phyloP scores from a whole-genome alignment of 2,888 invertebrate species.

The Torymus auratus region DNA sequence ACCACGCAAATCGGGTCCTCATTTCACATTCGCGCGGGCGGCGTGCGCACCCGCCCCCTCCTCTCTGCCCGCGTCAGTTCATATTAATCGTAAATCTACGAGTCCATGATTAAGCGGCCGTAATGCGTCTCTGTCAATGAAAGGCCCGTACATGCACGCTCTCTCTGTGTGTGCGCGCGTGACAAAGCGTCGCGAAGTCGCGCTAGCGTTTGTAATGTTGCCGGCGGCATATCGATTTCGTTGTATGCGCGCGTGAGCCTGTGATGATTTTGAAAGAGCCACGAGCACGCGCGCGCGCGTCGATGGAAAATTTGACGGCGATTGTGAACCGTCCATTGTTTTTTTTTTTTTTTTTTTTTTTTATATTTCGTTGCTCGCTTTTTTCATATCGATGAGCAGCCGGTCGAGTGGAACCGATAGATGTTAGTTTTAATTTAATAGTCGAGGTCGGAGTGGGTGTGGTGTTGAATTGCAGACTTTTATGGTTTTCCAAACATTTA shows the following conservation, averaged over 20 bases:
- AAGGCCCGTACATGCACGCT: conserved; percentile 32
- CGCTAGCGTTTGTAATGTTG: conserved; percentile 1
- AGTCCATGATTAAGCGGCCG: conserved; percentile 62
- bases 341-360: no score
- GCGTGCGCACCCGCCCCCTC: background rate
- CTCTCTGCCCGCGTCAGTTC: conserved; percentile 53
- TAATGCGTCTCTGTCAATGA: conserved; percentile 62
- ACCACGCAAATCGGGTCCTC: conserved; percentile 57
- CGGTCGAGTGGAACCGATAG: no score
- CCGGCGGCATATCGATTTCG: conserved; percentile 33
- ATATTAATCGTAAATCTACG: conserved; percentile 63
- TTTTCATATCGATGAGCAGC: no score
- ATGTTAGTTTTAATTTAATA: no score
- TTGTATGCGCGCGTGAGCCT: no score
- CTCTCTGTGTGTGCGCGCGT: background rate
- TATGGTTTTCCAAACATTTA: no score
- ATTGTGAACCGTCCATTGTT: no score
- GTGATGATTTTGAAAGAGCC: background rate
- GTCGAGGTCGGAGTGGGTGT: no score
- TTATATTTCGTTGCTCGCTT: no score
- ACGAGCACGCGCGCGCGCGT: background rate
- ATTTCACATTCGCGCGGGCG: conserved; percentile 55
- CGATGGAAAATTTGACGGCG: no score
- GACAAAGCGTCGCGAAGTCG: conserved; percentile 37
- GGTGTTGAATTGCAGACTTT: background rate